Evolutionary conservation across 2,113 vertebrate genomes (phyloP).

Genomic region (Trematocara unimaculatum): DNA sequence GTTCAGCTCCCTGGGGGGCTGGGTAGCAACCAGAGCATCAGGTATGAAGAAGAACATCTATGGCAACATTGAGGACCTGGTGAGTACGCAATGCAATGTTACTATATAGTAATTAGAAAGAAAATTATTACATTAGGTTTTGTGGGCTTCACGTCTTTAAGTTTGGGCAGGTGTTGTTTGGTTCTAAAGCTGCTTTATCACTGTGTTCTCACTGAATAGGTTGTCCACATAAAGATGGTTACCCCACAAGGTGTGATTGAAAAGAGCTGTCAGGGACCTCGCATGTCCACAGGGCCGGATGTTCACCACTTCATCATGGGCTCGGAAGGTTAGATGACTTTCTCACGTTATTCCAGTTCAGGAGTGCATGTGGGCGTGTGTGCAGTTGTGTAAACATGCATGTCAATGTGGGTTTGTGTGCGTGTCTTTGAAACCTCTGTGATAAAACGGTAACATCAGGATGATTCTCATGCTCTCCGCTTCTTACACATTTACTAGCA

Average conservation of each 20-base stretch:
- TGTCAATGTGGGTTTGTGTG: not conserved
- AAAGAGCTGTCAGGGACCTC: constrained; percentile 94
- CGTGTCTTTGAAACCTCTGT: not conserved
- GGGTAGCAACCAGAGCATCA: constrained; percentile 96
- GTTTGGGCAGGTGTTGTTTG: not conserved
- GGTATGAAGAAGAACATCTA: constrained; percentile 99
- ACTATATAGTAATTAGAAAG: not conserved
- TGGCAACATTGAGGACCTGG: constrained; percentile 98
- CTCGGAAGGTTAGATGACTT: constrained; percentile 85
- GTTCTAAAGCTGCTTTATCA: not conserved
- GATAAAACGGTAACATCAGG: constrained; percentile 46
- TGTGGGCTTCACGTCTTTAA: not conserved
- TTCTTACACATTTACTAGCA: constrained; percentile 51
- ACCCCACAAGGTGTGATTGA: constrained; percentile 93
- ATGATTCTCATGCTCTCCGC: constrained; percentile 26
- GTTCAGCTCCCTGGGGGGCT: constrained; percentile 96
- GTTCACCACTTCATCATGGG: constrained; percentile 99
- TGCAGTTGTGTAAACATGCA: not conserved
- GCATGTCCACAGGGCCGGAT: constrained; percentile 95
- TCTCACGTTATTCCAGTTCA: not conserved
- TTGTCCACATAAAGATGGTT: constrained; percentile 96
- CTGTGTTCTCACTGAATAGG: constrained; percentile 68
- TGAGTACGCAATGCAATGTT: constrained; percentile 54
- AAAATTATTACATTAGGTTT: not conserved
- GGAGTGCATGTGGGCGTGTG: not conserved